phyloP scores from a whole-genome alignment of 2,797 vertebrate genomes.

The Liasis olivaceus region DNA sequence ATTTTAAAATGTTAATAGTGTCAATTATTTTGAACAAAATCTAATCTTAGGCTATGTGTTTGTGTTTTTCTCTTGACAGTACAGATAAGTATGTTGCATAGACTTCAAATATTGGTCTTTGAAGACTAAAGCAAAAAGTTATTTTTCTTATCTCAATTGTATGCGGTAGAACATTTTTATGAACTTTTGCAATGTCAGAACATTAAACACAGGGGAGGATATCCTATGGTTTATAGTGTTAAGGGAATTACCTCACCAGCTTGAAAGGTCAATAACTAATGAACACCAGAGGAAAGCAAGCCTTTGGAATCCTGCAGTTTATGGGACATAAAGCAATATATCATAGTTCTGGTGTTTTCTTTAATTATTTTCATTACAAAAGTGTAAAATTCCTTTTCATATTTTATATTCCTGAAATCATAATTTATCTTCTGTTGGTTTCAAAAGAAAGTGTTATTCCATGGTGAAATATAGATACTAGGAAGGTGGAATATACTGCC shows the following conservation, averaged over 20 bases:
- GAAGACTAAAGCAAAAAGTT: conserved; percentile 8
- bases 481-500: neutral
- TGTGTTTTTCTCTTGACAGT: conserved; percentile 18
- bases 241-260: conserved; percentile 63
- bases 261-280: conserved; percentile 66
- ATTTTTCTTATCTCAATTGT: conserved; percentile 42
- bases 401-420: neutral
- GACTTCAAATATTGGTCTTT: neutral
- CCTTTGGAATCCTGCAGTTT: conserved; percentile 40
- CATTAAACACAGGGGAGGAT: conserved; percentile 61
- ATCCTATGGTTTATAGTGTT: conserved; percentile 60
- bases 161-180: conserved; percentile 54
- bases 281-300: conserved; percentile 53
- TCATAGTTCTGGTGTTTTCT: neutral
- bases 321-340: conserved; percentile 35
- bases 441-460: neutral
- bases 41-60: neutral
- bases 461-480: neutral
- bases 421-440: conserved; percentile 10
- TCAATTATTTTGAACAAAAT: conserved; percentile 30
- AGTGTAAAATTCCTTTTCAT: neutral
- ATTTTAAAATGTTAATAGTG: conserved; percentile 11
- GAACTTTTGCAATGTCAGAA: conserved; percentile 62
- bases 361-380: neutral
- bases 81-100: neutral